Base-by-base conservation (phyloP, 2,888 invertebrate species). In the Cryptocephalus primarius region DNA sequence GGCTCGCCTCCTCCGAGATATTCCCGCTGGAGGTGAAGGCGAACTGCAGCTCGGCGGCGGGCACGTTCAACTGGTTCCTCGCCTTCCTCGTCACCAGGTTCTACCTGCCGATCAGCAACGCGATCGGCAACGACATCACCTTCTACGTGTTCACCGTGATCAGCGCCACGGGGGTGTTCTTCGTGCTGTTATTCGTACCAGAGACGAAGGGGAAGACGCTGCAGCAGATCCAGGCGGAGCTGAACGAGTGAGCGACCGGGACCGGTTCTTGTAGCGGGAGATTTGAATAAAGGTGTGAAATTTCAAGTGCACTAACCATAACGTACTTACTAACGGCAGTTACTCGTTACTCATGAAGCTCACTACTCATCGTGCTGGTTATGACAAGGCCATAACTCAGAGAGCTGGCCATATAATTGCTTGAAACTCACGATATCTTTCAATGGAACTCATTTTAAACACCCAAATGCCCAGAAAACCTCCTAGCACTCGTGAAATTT, bases 1-100 rank as follows among this genome's bases (percentile, higher is more conserved):
- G 88, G 88, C 76, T 91, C 75, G 85, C 88, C 74, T 75, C 85
- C 64, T 80, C 89, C 2, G 92, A 92, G 66, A 72, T 92, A 9
- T 86, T 92, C 65, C 77, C 87, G 42, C 75, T 83, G 1, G 83
- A 88, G 55, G 84, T 89, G 48, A 89, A 87, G 64, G 83, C 81
- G 1, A 75, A 83, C 45, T 85, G 85, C 36, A 80, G 83, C 9
- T 85, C 88, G 0, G 79, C 87, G 10, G 87, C 88, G 1, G 86
- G 88, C n/a, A 78, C 88, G 1, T 77, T 86, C 43, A 91, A 89
- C 65, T 90, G 90, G 89, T 66, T 85, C 10, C 72, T 87, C 56
- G 85, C 85, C 33, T 90, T 90, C 64, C 60, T 87, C 1, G 85
- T 90, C 0, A 89, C 90, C 0, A 83, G 82, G 57, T 82, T 82